These are phyloP conservation scores for Agelaius phoeniceus DNA, from an alignment of 2,113 vertebrate genomes.

Conservation along the genomic window DNA sequence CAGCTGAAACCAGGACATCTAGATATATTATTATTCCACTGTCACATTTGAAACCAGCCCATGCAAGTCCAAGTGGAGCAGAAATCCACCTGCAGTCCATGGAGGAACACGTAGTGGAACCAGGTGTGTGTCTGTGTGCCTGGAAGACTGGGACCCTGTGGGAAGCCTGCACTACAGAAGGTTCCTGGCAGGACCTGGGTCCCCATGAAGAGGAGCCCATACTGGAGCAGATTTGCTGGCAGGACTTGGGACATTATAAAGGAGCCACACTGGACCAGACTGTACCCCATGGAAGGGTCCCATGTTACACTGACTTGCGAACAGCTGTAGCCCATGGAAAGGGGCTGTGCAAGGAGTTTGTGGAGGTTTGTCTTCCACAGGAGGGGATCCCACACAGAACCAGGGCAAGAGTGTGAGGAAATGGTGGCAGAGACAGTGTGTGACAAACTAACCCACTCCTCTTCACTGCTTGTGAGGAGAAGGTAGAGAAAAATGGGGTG, in stretches of 20 bases:
- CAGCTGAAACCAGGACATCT: not conserved
- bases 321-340: not conserved
- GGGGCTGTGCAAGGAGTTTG: fast-evolving
- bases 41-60: not conserved
- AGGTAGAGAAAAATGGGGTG: not conserved
- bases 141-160: not conserved
- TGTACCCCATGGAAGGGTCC: not conserved
- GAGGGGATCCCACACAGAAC: not conserved
- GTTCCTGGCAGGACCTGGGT: not conserved
- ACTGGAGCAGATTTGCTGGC: not conserved
- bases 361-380: not conserved
- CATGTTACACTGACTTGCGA: not conserved
- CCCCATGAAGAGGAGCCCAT: not conserved
- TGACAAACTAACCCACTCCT: not conserved
- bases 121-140: not conserved
- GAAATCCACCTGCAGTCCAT: not conserved
- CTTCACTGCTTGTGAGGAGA: not conserved
- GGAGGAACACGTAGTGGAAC: not conserved
- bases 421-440: not conserved
- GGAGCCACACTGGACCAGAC: not conserved
- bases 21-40: not conserved
- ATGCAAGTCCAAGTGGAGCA: not conserved
- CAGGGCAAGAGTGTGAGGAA: not conserved
- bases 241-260: not conserved
- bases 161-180: fast-evolving